Evolutionary conservation across 1,140 invertebrate species (phyloP).

Genomic region (Drosophila repleta): DNA sequence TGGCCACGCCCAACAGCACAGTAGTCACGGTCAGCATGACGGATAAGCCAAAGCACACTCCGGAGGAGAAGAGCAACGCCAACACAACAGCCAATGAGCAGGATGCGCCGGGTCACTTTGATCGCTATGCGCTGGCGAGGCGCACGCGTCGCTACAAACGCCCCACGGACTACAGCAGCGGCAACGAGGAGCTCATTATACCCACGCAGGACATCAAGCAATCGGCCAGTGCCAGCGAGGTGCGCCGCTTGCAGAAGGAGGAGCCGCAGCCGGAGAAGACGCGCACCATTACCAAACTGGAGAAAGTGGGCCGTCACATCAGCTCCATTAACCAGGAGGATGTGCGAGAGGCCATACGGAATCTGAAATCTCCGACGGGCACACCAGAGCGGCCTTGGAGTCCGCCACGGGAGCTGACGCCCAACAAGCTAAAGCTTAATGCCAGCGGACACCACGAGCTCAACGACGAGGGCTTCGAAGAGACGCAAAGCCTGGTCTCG

Average conservation of each 20-base stretch:
- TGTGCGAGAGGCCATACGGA: conserved; percentile 86
- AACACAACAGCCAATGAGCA: conserved; percentile 70
- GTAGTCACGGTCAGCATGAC: conserved; percentile 71
- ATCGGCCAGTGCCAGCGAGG: conserved; percentile 86
- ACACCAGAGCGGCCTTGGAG: conserved; percentile 85
- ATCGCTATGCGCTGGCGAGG: conserved; percentile 91
- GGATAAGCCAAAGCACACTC: conserved; percentile 56
- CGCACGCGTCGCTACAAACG: conserved; percentile 93
- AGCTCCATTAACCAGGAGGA: conserved; percentile 88
- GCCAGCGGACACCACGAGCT: conserved; percentile 87
- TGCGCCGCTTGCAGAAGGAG: conserved; percentile 83
- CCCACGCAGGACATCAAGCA: conserved; percentile 58
- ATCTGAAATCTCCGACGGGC: conserved; percentile 86
- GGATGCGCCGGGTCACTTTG: conserved; percentile 89
- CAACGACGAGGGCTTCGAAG: conserved; percentile 95
- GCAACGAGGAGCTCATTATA: conserved; percentile 85
- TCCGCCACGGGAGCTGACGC: conserved; percentile 75
- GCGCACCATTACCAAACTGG: conserved; percentile 84
- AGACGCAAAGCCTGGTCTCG: conserved; percentile 93
- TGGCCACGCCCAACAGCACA: conserved; percentile 79
- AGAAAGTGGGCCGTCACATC: conserved; percentile 82
- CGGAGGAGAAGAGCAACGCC: conserved; percentile 31
- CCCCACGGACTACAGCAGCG: conserved; percentile 86
- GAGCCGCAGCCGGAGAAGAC: conserved; percentile 49
- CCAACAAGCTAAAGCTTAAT: conserved; percentile 51